These are phyloP conservation scores for Troglohyphantes excavatus DNA, from an alignment of 2,888 invertebrate genomes.

Conservation along the genomic window DNA sequence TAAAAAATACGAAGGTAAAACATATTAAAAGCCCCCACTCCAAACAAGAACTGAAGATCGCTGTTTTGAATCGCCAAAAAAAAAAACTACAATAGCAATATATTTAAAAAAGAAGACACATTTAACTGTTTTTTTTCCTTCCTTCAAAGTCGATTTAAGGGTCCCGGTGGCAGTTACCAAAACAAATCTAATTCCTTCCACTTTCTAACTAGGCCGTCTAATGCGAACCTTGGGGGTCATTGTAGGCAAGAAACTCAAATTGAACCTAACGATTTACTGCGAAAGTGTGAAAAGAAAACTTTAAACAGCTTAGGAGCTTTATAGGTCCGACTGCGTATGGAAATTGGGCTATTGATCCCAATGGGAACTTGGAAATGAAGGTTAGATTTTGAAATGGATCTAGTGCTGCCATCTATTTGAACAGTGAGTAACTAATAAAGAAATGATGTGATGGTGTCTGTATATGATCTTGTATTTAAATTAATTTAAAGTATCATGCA, in stretches of 20 bases:
- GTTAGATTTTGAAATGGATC: background rate
- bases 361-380: background rate
- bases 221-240: conserved; percentile 53
- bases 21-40: no score
- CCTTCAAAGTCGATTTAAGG: conserved; percentile 32
- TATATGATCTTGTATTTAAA: no score
- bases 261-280: conserved; percentile 38
- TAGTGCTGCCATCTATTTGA: conserved; percentile 41
- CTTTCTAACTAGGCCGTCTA: conserved; percentile 42
- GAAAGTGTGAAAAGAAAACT: conserved; percentile 58
- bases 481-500: no score
- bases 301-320: conserved; percentile 65
- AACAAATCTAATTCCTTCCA: conserved; percentile 46
- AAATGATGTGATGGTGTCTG: no score
- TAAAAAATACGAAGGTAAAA: no score
- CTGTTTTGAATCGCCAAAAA: no score
- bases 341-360: conserved; percentile 60
- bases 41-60: no score
- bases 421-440: background rate
- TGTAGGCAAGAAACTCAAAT: conserved; percentile 55
- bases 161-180: conserved; percentile 24
- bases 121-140: conserved; percentile 10
- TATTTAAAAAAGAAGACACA: conserved; percentile 6
- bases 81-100: background rate
- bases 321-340: conserved; percentile 53